Evolutionary conservation across 2,797 vertebrate genomes (phyloP).

Genomic region (Scyliorhinus canicula): DNA sequence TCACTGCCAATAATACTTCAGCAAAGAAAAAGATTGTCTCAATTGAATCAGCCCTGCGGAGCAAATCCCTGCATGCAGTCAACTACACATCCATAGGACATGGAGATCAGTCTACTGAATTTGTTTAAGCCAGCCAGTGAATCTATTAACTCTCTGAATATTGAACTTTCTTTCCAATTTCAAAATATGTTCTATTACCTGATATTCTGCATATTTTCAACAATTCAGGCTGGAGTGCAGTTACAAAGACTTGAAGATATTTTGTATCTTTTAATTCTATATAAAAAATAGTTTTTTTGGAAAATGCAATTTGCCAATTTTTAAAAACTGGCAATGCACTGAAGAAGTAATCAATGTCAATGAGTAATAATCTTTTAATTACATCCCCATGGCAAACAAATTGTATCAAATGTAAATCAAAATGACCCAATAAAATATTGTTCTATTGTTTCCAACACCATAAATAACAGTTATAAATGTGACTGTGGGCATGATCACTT

Average conservation of each 20-base stretch:
- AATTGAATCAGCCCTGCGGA: neutral
- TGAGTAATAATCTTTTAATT: neutral
- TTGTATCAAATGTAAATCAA: neutral
- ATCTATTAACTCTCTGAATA: slow-evolving; percentile 13
- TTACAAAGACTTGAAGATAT: neutral
- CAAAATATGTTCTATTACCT: neutral
- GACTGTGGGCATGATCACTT: neutral
- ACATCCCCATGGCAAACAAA: neutral
- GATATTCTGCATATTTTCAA: neutral
- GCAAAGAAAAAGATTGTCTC: neutral
- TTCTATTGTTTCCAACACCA: neutral
- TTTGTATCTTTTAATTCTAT: too few relatives aligned
- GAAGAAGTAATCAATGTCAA: neutral
- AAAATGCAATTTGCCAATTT: neutral
- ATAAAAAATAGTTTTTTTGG: too few relatives aligned
- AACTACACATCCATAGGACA: neutral
- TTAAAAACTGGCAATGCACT: neutral
- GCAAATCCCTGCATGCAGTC: neutral
- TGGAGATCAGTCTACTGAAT: neutral
- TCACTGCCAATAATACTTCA: neutral
- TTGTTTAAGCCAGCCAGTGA: neutral
- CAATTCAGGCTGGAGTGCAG: neutral
- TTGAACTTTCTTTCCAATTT: slow-evolving; percentile 18
- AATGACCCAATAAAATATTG: neutral
- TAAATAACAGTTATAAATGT: neutral